Percentiles rank a stretch among this genome's conserved stretches.
Conservation (phyloP, 2,113 vertebrate genomes). For the Chinchilla lanigera region DNA sequence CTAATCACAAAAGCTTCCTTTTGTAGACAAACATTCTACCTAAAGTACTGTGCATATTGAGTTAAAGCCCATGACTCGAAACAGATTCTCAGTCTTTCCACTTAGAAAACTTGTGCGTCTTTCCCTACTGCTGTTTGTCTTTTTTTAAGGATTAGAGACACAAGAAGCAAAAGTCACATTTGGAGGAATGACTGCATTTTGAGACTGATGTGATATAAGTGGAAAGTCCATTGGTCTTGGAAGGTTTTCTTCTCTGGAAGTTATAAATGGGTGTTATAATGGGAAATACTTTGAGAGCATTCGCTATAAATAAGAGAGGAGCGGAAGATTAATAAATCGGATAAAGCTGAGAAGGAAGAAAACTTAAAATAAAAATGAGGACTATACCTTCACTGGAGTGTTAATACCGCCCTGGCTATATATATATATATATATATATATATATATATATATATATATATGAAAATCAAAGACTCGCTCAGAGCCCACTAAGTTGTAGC, state of each 20-base stretch:
- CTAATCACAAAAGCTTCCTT: background rate
- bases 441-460: too few species aligned
- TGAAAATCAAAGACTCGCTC: slow-evolving; percentile 77
- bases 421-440: slow-evolving; percentile 40
- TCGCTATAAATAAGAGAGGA: slow-evolving; percentile 62
- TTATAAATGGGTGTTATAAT: slow-evolving; percentile 55
- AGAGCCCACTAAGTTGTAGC: slow-evolving; percentile 36
- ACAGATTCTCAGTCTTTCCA: background rate
- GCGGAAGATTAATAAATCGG: slow-evolving; percentile 64
- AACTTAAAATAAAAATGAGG: slow-evolving; percentile 69
- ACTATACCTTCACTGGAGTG: slow-evolving; percentile 13
- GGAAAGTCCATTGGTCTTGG: slow-evolving; percentile 6
- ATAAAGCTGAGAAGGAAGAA: slow-evolving; percentile 66
- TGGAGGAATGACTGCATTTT: background rate
- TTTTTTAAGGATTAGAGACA: background rate
- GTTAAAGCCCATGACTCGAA: background rate
- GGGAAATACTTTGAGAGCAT: slow-evolving; percentile 60
- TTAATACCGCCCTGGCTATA: slow-evolving; percentile 62
- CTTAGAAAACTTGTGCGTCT: background rate
- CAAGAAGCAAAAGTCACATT: background rate
- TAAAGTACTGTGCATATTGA: background rate
- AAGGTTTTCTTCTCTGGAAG: background rate
- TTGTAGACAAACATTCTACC: background rate
- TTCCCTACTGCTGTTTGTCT: background rate
- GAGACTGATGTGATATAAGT: background rate